These are phyloP conservation scores for Drosophila ambigua DNA, from an alignment of 1,140 invertebrate genomes.

Conservation along the genomic window DNA sequence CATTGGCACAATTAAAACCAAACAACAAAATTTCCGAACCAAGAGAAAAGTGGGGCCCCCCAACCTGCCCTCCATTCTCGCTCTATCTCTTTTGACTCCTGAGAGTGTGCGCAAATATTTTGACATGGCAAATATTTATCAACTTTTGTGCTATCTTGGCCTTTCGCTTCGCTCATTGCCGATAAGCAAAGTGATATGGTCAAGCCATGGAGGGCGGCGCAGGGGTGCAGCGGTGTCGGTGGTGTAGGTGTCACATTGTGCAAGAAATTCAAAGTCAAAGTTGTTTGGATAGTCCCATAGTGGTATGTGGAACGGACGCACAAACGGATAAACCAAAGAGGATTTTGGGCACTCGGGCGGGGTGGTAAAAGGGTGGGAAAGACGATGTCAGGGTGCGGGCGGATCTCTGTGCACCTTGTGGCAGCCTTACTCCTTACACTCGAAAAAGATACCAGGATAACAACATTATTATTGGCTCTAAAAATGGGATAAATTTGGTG, in stretches of 20 bases:
- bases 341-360: background rate
- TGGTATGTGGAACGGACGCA: background rate
- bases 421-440: too few relatives aligned
- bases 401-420: too few relatives aligned
- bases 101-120: conserved; percentile 73
- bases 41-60: conserved; percentile 21
- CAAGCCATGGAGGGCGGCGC: background rate
- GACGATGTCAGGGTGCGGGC: too few relatives aligned
- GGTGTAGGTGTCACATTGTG: conserved; percentile 1
- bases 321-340: background rate
- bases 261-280: conserved; percentile 75
- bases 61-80: background rate
- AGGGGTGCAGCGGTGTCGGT: conserved; percentile 17
- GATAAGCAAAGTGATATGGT: conserved; percentile 33
- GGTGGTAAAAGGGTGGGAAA: too few relatives aligned
- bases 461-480: too few relatives aligned
- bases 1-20: conserved; percentile 71
- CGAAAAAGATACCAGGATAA: too few relatives aligned
- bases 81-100: conserved; percentile 8
- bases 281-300: conserved; percentile 43
- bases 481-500: too few relatives aligned
- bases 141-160: conserved; percentile 66
- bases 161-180: conserved; percentile 51
- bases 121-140: conserved; percentile 76
- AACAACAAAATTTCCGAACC: conserved; percentile 44